A percentile compares a stretch with the other conserved stretches of the same genome.
These are phyloP conservation scores for Isotomurus palustris DNA, from an alignment of 2,888 invertebrate genomes.

Conservation along the genomic window DNA sequence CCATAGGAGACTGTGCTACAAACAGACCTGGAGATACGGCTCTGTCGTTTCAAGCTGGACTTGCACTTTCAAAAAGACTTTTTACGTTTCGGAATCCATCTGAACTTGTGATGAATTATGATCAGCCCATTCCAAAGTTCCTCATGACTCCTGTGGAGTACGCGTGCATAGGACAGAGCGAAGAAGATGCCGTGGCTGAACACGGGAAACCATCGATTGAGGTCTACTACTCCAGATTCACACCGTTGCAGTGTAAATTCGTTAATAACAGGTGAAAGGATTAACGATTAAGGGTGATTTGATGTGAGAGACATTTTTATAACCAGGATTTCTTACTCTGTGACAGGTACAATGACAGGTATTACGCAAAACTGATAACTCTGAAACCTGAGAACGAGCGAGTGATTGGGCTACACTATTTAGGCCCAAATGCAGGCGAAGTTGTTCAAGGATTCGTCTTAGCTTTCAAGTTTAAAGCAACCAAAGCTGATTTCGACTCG, in stretches of 20 bases:
- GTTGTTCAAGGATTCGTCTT: slow-evolving; percentile 60
- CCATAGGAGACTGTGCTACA: slow-evolving; percentile 58
- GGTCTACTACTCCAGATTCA: slow-evolving; percentile 57
- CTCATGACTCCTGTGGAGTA: slow-evolving; percentile 62
- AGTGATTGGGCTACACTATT: slow-evolving; percentile 31
- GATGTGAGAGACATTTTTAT: not conserved
- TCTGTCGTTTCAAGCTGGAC: slow-evolving; percentile 54
- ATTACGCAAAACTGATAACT: slow-evolving; percentile 52
- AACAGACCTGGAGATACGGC: slow-evolving; percentile 58
- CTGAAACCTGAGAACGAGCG: slow-evolving; percentile 49
- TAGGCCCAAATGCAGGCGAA: slow-evolving; percentile 59
- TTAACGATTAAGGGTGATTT: not conserved
- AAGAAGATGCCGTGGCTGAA: slow-evolving; percentile 55
- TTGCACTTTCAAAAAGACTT: slow-evolving; percentile 52
- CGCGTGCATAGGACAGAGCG: slow-evolving; percentile 57
- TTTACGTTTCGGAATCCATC: not conserved
- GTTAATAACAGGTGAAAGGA: not conserved
- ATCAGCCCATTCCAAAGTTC: slow-evolving; percentile 56
- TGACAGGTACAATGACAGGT: not conserved
- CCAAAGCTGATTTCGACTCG: slow-evolving; percentile 55
- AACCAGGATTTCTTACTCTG: not conserved
- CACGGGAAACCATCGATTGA: slow-evolving; percentile 54
- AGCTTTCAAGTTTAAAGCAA: slow-evolving; percentile 55
- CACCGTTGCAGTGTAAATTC: slow-evolving; percentile 55
- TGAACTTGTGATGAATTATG: slow-evolving; percentile 45